A percentile compares a stretch with the other conserved stretches of the same genome.
phyloP scores from a whole-genome alignment of 1,140 invertebrate genomes.

The Trachelipus rathkii region DNA sequence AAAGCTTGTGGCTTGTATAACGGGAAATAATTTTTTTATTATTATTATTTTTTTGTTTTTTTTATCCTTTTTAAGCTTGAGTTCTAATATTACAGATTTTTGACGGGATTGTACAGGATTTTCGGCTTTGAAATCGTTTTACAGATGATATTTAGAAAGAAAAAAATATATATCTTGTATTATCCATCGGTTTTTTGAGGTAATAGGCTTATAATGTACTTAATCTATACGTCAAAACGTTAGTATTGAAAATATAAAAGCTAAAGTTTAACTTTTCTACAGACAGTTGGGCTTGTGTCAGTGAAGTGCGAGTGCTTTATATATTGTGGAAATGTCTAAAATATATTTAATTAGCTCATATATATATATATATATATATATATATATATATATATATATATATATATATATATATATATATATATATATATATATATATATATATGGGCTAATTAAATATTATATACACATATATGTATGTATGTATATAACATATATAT shows the following conservation, averaged over 20 bases:
- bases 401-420: slow-evolving; percentile 15
- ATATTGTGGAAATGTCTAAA: too few relatives aligned
- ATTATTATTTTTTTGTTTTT: too few relatives aligned
- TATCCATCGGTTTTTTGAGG: not conserved
- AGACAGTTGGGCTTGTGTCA: not conserved
- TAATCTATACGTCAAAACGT: slow-evolving; percentile 6
- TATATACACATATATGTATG: too few relatives aligned
- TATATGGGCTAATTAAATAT: not conserved
- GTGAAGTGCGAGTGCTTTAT: too few relatives aligned
- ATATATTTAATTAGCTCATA: not conserved
- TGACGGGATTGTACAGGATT: too few relatives aligned
- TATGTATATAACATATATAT: too few relatives aligned
- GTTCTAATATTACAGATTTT: too few relatives aligned
- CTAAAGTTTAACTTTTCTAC: not conserved
- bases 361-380: slow-evolving; percentile 15
- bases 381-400: slow-evolving; percentile 15
- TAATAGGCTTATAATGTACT: slow-evolving; percentile 11
- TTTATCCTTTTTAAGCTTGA: too few relatives aligned
- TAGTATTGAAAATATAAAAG: not conserved
- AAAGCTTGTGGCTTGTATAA: too few relatives aligned
- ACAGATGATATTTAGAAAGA: too few relatives aligned
- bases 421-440: slow-evolving; percentile 13
- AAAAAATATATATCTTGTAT: not conserved
- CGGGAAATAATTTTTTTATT: too few relatives aligned
- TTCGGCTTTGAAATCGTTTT: too few relatives aligned